phyloP scores from a whole-genome alignment of 2,113 vertebrate genomes.

The Gallinago undulata region DNA sequence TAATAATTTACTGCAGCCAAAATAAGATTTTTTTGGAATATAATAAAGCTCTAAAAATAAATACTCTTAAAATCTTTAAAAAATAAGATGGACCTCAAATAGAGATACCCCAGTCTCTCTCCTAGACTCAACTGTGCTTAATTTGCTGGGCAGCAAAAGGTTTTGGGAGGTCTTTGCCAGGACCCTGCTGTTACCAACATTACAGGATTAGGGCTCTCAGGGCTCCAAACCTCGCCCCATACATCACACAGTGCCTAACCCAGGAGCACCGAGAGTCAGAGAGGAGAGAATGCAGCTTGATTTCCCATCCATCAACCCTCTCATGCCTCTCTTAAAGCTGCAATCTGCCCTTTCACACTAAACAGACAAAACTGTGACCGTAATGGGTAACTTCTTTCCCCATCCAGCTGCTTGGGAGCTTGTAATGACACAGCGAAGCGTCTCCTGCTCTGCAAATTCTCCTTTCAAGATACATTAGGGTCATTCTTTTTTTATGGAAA shows the following conservation, averaged over 20 bases:
- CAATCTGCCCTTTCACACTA: neutral
- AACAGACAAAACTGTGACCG: neutral
- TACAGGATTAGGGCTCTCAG: neutral
- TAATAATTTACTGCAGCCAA: neutral
- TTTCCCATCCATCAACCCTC: neutral
- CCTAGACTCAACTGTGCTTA: neutral
- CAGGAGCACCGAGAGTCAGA: neutral
- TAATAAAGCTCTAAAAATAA: neutral
- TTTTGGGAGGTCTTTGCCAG: neutral
- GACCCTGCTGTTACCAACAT: neutral
- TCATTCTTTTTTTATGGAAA: slow-evolving; percentile 48
- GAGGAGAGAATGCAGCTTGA: neutral
- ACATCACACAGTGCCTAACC: neutral
- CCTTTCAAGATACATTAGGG: slow-evolving; percentile 37
- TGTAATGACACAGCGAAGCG: neutral
- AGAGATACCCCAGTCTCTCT: neutral
- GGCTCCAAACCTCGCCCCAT: neutral
- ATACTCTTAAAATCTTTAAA: neutral
- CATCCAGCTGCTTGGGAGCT: neutral
- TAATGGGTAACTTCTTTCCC: neutral
- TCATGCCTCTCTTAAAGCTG: neutral
- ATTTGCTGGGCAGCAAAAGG: neutral
- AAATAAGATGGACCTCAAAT: neutral
- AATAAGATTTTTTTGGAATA: neutral
- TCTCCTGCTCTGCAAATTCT: neutral